Evolutionary conservation across 2,113 vertebrate species (phyloP).

Genomic region (Trachemys scripta): DNA sequence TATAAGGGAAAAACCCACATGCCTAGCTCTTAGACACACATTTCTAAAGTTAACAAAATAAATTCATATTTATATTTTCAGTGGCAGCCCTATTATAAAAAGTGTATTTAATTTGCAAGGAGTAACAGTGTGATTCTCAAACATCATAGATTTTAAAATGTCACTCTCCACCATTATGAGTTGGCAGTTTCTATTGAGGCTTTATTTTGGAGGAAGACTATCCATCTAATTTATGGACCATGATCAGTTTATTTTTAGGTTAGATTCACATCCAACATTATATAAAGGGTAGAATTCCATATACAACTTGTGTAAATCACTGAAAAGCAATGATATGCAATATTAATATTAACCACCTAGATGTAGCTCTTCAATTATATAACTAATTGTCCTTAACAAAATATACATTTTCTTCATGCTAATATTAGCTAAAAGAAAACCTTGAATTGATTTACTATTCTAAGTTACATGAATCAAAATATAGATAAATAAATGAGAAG

Average conservation of each 20-base stretch:
- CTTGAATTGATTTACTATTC: background rate
- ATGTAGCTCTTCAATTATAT: background rate
- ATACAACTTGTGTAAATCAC: background rate
- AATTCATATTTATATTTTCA: background rate
- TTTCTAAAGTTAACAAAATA: background rate
- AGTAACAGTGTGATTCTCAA: background rate
- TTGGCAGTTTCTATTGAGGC: background rate
- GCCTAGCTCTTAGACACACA: background rate
- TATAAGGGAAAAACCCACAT: background rate
- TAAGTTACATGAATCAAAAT: background rate
- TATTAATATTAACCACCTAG: background rate
- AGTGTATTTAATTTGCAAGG: background rate
- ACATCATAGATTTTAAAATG: background rate
- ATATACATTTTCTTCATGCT: background rate
- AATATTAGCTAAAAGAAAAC: background rate
- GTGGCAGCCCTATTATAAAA: fast-evolving
- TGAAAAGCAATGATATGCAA: background rate
- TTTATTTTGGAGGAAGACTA: background rate
- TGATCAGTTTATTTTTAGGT: background rate
- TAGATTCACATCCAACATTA: background rate
- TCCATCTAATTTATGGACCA: background rate
- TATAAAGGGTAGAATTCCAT: background rate
- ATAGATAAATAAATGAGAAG: background rate
- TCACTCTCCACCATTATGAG: fast-evolving
- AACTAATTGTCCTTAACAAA: background rate